These are phyloP conservation scores for Lydus trimaculatus DNA, from an alignment of 2,888 invertebrate species.

Conservation along the genomic window DNA sequence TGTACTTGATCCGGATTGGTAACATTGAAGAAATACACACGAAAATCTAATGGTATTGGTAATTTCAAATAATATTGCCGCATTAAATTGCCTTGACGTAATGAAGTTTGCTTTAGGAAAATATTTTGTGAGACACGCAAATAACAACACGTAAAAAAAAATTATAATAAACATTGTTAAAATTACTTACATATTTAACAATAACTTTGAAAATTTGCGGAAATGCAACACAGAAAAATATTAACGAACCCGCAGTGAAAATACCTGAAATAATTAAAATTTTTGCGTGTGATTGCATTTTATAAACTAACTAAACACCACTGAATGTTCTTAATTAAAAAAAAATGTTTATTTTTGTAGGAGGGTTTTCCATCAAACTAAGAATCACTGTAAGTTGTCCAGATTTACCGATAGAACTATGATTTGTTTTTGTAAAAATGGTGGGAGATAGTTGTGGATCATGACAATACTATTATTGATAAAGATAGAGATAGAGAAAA, in stretches of 20 bases:
- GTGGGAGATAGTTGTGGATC: background rate
- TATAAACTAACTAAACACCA: no score
- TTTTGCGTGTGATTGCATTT: slow-evolving; percentile 23
- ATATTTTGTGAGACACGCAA: no score
- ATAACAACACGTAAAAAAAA: background rate
- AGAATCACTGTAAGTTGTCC: background rate
- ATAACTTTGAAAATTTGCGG: slow-evolving; percentile 9
- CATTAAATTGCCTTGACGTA: slow-evolving; percentile 38
- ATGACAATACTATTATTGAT: no score
- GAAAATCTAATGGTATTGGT: slow-evolving; percentile 59
- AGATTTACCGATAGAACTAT: background rate
- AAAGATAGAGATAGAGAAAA: background rate
- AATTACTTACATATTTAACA: slow-evolving; percentile 11
- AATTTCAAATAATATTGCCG: slow-evolving; percentile 54
- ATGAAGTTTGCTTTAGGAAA: slow-evolving; percentile 10
- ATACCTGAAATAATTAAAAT: slow-evolving; percentile 21
- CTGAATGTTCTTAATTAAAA: no score
- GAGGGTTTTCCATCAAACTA: background rate
- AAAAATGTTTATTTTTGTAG: no score
- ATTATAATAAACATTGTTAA: background rate
- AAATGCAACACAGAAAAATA: slow-evolving; percentile 12
- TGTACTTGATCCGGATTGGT: slow-evolving; percentile 60
- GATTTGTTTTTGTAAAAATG: background rate
- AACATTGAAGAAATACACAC: slow-evolving; percentile 62
- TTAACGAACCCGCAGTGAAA: slow-evolving; percentile 14